Base-by-base conservation (phyloP, 2,113 vertebrate genomes). In the Mugil cephalus region DNA sequence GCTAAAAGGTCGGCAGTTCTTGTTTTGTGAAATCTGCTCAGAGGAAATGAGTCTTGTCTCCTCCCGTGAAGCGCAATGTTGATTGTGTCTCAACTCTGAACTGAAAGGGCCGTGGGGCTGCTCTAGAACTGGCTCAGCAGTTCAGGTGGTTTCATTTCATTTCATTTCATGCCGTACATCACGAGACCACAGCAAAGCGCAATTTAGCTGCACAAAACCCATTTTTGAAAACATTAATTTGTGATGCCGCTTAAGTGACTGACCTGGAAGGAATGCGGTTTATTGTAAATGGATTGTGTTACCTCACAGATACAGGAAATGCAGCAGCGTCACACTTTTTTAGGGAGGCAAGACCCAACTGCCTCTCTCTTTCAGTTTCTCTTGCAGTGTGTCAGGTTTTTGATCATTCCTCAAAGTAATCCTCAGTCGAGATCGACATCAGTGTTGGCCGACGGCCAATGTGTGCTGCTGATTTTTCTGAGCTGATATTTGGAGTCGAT, bases 221-320 rank as follows among this genome's bases (percentile, higher is more conserved):
- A 36, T 38, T 84, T 71, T 86, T 77, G 73, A 43, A 82, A n/a
- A 60, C 70, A 18, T 10, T 47, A 11, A 48, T 67, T 71, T 67
- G 30, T 6, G 8, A 75, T 64, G 61, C 62, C 69, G 61, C 39
- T 51, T 52, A 55, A 55, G 55, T 77, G 78, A 82, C 15, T 75
- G 74, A 77, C 79, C 70, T 79, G 58, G 56, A 85, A 91, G 77
- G 61, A 87, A 87, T 82, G 80, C 71, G 75, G 63, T 79, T 78
- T 74, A 74, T 82, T 82, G 46, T 69, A 62, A 84, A 50, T 69
- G 70, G 72, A 62, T 77, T 75, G 60, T 71, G 66, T 54, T 82
- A 47, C 30, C 60, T 76, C 36, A 43, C 55, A 51, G 30, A 61
- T 38, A 39, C 52, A 76, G 80, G 74, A 84, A 83, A 73, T 58